Evolutionary conservation across 2,113 vertebrate genomes (phyloP).

Genomic region (Lipophrys pholis): DNA sequence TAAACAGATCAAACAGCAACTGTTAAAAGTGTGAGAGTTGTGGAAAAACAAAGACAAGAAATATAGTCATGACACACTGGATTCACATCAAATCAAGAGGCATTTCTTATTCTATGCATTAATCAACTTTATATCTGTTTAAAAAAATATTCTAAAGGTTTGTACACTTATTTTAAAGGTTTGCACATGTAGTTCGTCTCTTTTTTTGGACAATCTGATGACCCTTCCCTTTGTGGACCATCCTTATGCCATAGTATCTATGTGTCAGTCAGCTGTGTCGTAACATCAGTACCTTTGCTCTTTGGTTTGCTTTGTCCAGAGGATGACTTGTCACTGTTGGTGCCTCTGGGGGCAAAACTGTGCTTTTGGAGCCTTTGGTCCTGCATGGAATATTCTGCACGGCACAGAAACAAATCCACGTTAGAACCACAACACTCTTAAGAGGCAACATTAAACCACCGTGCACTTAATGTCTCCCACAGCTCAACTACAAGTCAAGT

Average conservation of each 20-base stretch:
- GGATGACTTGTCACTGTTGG: slow-evolving; percentile 86
- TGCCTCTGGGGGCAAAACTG: slow-evolving; percentile 90
- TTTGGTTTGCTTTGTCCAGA: slow-evolving; percentile 96
- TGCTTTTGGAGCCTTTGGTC: slow-evolving; percentile 93
- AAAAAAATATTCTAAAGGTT: too few species aligned
- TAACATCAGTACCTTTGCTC: slow-evolving; percentile 87
- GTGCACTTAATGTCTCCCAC: slow-evolving; percentile 2
- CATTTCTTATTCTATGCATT: too few species aligned
- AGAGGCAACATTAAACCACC: neutral
- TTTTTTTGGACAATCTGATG: slow-evolving; percentile 8
- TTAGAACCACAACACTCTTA: slow-evolving; percentile 38
- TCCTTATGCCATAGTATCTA: neutral
- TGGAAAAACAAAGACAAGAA: neutral
- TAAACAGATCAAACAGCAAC: neutral
- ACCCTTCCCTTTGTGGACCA: slow-evolving; percentile 26
- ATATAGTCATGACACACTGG: neutral
- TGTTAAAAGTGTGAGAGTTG: neutral
- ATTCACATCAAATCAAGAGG: slow-evolving; percentile 24
- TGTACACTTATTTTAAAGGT: too few species aligned
- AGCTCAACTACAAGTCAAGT: neutral
- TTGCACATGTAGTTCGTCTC: too few species aligned
- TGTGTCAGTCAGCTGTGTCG: slow-evolving; percentile 1
- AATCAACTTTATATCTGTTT: too few species aligned
- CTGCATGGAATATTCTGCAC: slow-evolving; percentile 87
- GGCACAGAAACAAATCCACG: slow-evolving; percentile 55